These are phyloP conservation scores for Muntiacus muntjak DNA, from an alignment of 2,113 vertebrate genomes.

Conservation along the genomic window DNA sequence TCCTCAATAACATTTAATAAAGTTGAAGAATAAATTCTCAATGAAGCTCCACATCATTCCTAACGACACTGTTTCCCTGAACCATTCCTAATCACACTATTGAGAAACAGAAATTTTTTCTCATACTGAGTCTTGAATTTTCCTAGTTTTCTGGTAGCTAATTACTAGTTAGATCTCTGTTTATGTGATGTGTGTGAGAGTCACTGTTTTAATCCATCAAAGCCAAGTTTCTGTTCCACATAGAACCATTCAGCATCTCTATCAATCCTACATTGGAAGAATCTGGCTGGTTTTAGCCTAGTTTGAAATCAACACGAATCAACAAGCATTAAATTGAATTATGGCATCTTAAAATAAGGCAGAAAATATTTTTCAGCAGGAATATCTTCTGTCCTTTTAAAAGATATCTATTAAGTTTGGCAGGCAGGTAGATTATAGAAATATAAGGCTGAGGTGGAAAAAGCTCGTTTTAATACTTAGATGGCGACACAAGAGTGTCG, in stretches of 20 bases:
- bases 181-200: background rate
- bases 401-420: background rate
- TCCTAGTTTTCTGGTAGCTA: slow-evolving; percentile 17
- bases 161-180: background rate
- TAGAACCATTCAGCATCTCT: background rate
- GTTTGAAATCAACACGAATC: background rate
- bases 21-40: background rate
- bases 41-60: background rate
- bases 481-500: background rate
- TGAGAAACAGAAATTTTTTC: background rate
- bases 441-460: background rate
- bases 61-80: background rate
- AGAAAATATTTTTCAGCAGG: background rate
- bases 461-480: background rate
- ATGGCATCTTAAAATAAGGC: background rate
- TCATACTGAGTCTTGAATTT: background rate
- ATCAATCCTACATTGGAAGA: background rate
- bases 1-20: background rate
- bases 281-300: background rate
- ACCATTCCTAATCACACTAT: background rate
- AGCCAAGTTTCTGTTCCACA: background rate
- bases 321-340: background rate
- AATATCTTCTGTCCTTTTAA: background rate
- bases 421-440: background rate
- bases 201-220: background rate